These are phyloP conservation scores for Andricus grossulariae DNA, from an alignment of 1,140 invertebrate genomes.

Conservation along the genomic window DNA sequence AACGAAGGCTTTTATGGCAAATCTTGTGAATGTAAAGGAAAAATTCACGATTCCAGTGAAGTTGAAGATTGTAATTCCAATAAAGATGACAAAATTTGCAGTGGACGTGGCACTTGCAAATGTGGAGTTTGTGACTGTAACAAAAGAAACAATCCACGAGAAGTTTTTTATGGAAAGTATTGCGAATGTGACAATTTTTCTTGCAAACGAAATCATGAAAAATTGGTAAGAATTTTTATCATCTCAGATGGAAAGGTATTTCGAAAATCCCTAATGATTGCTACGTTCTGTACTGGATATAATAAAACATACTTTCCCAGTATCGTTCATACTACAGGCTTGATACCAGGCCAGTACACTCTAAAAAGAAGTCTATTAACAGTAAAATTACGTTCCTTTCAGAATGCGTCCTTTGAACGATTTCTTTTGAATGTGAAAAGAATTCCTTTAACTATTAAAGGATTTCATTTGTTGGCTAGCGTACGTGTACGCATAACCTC, in stretches of 20 bases:
- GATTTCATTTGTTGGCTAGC: too few species aligned
- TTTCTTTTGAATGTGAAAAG: too few species aligned
- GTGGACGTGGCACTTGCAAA: slow-evolving; percentile 84
- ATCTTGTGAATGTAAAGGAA: slow-evolving; percentile 27
- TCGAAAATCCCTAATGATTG: neutral
- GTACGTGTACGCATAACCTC: too few species aligned
- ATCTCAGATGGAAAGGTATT: neutral
- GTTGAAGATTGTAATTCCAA: slow-evolving; percentile 83
- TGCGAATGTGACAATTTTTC: slow-evolving; percentile 98
- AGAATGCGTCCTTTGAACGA: too few species aligned
- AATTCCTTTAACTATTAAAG: too few species aligned
- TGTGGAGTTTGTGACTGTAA: slow-evolving; percentile 89
- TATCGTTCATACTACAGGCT: too few species aligned
- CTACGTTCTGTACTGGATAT: too few species aligned
- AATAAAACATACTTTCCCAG: too few species aligned
- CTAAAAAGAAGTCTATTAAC: too few species aligned
- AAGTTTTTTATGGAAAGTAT: slow-evolving; percentile 84
- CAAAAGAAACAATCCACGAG: slow-evolving; percentile 60
- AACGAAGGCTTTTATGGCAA: slow-evolving; percentile 60
- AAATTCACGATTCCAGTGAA: slow-evolving; percentile 54
- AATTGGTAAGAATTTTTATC: slow-evolving; percentile 22
- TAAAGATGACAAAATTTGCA: slow-evolving; percentile 82
- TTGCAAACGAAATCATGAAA: slow-evolving; percentile 82
- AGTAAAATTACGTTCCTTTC: too few species aligned
- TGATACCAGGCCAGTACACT: too few species aligned